Percentiles rank a stretch among this genome's conserved stretches.
Evolutionary conservation across 2,888 invertebrate genomes (phyloP).

Genomic region (Caenorhabditis imperialis): DNA sequence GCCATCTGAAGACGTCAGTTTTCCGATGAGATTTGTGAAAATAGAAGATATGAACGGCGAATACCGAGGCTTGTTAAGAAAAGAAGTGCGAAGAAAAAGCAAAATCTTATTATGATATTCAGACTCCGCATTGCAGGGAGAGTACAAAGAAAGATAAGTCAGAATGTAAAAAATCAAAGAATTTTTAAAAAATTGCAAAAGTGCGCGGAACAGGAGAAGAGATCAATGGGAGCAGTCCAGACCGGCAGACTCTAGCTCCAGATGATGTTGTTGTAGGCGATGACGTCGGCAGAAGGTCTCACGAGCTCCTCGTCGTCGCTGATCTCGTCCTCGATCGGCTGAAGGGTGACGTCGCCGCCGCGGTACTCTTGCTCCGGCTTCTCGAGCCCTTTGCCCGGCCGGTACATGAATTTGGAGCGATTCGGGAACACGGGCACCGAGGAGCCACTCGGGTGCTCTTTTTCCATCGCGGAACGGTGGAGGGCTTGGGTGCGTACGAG

Average conservation of each 20-base stretch:
- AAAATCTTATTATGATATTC: no score
- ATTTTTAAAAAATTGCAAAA: not conserved
- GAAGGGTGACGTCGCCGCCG: slow-evolving; percentile 28
- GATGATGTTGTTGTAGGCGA: slow-evolving; percentile 33
- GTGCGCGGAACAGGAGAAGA: not conserved
- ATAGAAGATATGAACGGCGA: no score
- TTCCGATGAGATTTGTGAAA: not conserved
- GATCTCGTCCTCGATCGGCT: slow-evolving; percentile 54
- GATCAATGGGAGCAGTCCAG: no score
- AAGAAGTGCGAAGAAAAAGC: no score
- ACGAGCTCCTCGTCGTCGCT: slow-evolving; percentile 52
- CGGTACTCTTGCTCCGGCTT: slow-evolving; percentile 30
- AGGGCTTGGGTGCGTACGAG: slow-evolving; percentile 42
- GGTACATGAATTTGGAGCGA: slow-evolving; percentile 26
- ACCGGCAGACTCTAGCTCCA: slow-evolving; percentile 41
- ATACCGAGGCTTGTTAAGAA: no score
- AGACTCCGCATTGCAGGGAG: no score
- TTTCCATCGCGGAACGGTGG: slow-evolving; percentile 30
- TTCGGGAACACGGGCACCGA: slow-evolving; percentile 39
- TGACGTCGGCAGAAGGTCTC: not conserved
- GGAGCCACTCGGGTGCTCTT: not conserved
- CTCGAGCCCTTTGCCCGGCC: slow-evolving; percentile 48
- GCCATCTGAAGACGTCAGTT: slow-evolving; percentile 21
- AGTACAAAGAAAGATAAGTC: no score
- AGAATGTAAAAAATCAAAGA: not conserved